Conservation (phyloP, 2,113 vertebrate genomes). For the Amphilophus citrinellus region DNA sequence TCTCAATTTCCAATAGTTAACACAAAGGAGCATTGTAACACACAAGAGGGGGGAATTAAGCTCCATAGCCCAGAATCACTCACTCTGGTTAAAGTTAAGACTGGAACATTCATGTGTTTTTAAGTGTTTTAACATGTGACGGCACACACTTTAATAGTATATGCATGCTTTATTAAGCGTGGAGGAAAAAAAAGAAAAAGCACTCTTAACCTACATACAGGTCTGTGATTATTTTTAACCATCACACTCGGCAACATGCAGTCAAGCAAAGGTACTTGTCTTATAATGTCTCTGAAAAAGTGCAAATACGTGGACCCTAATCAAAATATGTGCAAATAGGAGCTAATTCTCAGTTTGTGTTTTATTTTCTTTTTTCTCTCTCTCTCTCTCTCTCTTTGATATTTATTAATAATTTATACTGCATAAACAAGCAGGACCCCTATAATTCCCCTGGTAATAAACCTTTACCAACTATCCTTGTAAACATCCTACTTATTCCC, state of each 20-base stretch:
- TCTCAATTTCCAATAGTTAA: slow-evolving; percentile 57
- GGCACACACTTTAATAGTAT: slow-evolving; percentile 6
- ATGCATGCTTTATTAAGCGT: not conserved
- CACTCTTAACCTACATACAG: not conserved
- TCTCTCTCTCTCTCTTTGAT: not conserved
- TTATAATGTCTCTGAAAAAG: not conserved
- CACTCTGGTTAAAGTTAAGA: slow-evolving; percentile 20
- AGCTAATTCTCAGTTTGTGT: slow-evolving; percentile 12
- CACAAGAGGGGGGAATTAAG: slow-evolving; percentile 40
- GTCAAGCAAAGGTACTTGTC: not conserved
- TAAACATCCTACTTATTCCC: slow-evolving; percentile 48
- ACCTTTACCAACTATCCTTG: slow-evolving; percentile 40
- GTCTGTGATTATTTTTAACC: not conserved
- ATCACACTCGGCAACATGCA: not conserved
- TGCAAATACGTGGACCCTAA: not conserved
- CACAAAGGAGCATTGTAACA: slow-evolving; percentile 69
- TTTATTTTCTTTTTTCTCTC: slow-evolving; percentile 16
- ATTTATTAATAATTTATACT: slow-evolving; percentile 28
- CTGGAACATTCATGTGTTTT: slow-evolving; percentile 33
- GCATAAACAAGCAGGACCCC: slow-evolving; percentile 43
- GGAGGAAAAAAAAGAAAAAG: no score
- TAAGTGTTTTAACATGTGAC: slow-evolving; percentile 30
- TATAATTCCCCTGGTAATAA: slow-evolving; percentile 23
- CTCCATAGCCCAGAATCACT: slow-evolving; percentile 19
- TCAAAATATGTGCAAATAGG: not conserved